A percentile compares a stretch with the other conserved stretches of the same genome.
Conservation (phyloP, 2,113 vertebrate genomes). For the Cepphus grylle region DNA sequence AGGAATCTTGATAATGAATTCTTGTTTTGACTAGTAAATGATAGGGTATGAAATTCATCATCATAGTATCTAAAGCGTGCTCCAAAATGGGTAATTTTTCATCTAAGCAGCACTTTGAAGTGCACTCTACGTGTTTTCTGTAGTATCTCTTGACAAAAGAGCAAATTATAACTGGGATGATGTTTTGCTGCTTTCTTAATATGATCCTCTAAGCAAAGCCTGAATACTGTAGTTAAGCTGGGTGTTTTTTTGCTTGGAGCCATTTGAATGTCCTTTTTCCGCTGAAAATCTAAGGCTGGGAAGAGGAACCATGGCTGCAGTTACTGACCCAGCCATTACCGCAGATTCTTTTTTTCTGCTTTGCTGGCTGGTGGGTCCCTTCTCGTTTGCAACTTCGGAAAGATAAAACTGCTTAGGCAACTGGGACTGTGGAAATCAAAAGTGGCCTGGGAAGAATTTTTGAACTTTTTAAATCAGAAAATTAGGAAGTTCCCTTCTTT, state of each 20-base stretch:
- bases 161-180: neutral
- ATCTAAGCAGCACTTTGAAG: conserved; percentile 1
- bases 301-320: neutral
- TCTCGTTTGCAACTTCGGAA: neutral
- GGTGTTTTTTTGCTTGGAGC: neutral
- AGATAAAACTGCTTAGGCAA: neutral
- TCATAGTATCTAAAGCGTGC: neutral
- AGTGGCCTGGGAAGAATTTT: neutral
- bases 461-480: neutral
- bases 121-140: neutral
- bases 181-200: neutral
- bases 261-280: neutral
- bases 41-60: conserved; percentile 6
- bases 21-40: conserved; percentile 49
- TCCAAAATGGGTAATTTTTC: neutral
- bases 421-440: neutral
- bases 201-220: neutral
- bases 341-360: neutral
- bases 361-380: neutral
- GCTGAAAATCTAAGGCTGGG: neutral
- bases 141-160: neutral
- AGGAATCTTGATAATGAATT: conserved; percentile 8
- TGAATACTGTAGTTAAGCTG: neutral
- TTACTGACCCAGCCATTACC: neutral
- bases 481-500: neutral